Percentiles rank a stretch among this genome's conserved stretches.
phyloP scores from a whole-genome alignment of 2,113 vertebrate species.

The Myrmophylax atrothorax region DNA sequence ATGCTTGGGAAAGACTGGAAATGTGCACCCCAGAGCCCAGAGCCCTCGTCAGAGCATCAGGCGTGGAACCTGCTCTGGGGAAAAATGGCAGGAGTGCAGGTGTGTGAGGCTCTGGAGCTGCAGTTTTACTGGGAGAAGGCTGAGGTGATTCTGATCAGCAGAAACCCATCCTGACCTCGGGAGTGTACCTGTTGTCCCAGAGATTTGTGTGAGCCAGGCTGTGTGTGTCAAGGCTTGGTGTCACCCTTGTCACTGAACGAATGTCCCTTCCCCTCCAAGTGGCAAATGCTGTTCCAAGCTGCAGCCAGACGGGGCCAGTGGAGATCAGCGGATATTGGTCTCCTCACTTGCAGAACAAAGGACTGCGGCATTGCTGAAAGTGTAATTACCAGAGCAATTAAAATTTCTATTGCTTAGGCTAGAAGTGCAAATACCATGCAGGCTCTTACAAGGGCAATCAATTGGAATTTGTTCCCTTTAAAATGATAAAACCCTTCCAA shows the following conservation, averaged over 20 bases:
- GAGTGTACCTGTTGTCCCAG: rapidly evolving
- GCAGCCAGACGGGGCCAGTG: constrained; percentile 64
- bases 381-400: constrained; percentile 63
- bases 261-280: not conserved
- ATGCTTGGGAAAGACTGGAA: not conserved
- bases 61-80: not conserved
- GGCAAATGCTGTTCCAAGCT: constrained; percentile 60
- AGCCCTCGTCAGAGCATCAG: not conserved
- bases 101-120: not conserved
- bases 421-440: constrained; percentile 30
- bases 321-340: constrained; percentile 29
- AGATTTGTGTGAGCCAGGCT: not conserved
- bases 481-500: not conserved
- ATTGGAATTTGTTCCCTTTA: constrained; percentile 44
- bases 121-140: not conserved
- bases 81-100: rapidly evolving
- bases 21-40: not conserved
- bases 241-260: not conserved
- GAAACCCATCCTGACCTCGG: not conserved
- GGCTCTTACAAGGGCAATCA: constrained; percentile 34
- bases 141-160: rapidly evolving
- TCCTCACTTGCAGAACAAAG: constrained; percentile 25
- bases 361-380: constrained; percentile 21
- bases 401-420: constrained; percentile 45
- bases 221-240: not conserved